phyloP scores from a whole-genome alignment of 2,888 invertebrate genomes.

The Aethes cnicana region DNA sequence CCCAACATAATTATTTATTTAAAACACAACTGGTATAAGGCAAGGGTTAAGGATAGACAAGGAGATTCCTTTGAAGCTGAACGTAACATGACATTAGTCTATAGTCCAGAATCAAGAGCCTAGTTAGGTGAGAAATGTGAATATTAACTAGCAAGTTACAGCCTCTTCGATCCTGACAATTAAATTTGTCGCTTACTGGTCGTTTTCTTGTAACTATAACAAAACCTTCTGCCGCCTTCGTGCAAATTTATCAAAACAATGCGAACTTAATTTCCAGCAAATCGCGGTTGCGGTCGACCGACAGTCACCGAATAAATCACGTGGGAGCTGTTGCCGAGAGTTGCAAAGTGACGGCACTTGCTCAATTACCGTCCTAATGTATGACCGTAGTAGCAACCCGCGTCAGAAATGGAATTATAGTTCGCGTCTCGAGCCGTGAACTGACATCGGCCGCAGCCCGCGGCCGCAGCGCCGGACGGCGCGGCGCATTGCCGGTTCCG shows the following conservation, averaged over 20 bases:
- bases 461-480: slow-evolving; percentile 62
- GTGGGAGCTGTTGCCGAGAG: slow-evolving; percentile 13
- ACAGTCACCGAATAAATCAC: slow-evolving; percentile 25
- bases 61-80: too few species aligned
- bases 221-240: neutral
- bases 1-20: too few species aligned
- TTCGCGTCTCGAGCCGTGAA: slow-evolving; percentile 21
- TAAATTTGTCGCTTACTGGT: too few species aligned
- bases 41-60: too few species aligned
- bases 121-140: too few species aligned
- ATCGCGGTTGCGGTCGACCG: slow-evolving; percentile 22
- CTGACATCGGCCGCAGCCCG: slow-evolving; percentile 12
- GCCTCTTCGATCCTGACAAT: too few species aligned
- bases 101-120: too few species aligned
- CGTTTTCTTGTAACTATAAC: neutral
- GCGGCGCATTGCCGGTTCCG: slow-evolving; percentile 58
- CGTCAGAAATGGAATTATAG: slow-evolving; percentile 19
- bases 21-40: too few species aligned
- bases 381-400: slow-evolving; percentile 23
- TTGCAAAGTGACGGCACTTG: slow-evolving; percentile 29
- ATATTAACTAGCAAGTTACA: too few species aligned
- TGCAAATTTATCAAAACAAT: slow-evolving; percentile 6
- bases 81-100: too few species aligned
- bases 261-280: slow-evolving; percentile 19
- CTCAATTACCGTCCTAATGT: slow-evolving; percentile 30